Evolutionary conservation across 1,140 invertebrate genomes (phyloP).

Genomic region (Atta colombica): DNA sequence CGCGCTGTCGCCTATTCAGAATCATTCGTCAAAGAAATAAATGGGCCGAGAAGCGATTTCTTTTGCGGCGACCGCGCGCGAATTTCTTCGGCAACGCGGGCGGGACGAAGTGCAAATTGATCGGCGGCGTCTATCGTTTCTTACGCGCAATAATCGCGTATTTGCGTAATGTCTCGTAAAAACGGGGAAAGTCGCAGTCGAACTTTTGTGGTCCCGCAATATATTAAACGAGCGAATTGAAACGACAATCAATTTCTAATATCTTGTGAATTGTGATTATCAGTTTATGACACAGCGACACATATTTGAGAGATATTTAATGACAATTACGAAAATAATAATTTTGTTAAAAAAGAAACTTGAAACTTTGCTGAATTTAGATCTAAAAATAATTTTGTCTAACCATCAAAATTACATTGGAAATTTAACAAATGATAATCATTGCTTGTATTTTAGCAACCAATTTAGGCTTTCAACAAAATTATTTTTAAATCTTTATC

Average conservation of each 20-base stretch:
- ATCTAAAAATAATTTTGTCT: no score
- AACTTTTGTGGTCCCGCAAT: not conserved
- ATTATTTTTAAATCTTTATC: no score
- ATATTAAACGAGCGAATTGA: not conserved
- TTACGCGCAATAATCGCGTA: conserved; percentile 22
- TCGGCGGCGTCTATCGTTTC: conserved; percentile 37
- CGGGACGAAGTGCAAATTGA: conserved; percentile 73
- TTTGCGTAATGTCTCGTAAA: conserved; percentile 1
- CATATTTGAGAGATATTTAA: not conserved
- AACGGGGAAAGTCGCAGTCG: not conserved
- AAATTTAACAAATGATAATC: not conserved
- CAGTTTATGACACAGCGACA: not conserved
- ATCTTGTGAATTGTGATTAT: not conserved
- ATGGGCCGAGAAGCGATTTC: conserved; percentile 69
- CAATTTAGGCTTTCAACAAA: no score
- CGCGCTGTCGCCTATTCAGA: conserved; percentile 30
- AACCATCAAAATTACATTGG: no score
- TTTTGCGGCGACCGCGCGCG: conserved; percentile 43
- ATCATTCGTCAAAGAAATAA: conserved; percentile 78
- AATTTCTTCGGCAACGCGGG: conserved; percentile 43
- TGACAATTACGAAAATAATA: not conserved
- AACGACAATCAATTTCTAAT: conserved; percentile 4
- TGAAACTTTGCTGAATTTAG: no score
- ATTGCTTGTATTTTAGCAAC: no score
- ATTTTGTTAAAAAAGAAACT: not conserved